Evolutionary conservation across 2,797 vertebrate species (phyloP), one percentile per base, ranked within the genome.

Genomic region (Leontocebus nigricollis): DNA sequence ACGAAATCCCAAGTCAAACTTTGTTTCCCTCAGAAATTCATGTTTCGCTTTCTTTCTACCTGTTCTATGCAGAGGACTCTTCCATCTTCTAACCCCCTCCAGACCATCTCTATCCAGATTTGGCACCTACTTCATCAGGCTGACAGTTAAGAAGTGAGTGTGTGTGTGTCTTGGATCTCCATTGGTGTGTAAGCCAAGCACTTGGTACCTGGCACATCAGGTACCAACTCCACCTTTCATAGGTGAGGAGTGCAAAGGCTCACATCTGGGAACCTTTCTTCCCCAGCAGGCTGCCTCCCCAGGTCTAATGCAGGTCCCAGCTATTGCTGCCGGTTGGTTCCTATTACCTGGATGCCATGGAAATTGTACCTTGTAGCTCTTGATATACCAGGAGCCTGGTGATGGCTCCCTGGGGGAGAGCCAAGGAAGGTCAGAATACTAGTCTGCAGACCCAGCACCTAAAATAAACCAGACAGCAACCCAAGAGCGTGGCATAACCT

Each of bases 381-480:
- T 83, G 88, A 86, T 79, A 92, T 20, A 83, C 46, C 64, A 48
- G 90, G 27, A 83, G 30, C 70, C 82, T 88, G 52, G 48, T 90
- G 79, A 55, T 24, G 85, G 46, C 61, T 96, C n/a, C 61, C 79
- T 87, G 85, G 82, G 88, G 84, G 90, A 72, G 3, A 85, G 87
- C 81, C 96, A 97, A 87, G 90, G 83, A 95, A 89, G 94, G 84
- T 81, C 93, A 94, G 70, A 59, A 55, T 87, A 92, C 84, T 70
- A 95, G 52, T 70, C 94, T 93, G 44, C 82, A 97, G 92, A 96
- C 61, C 70, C 73, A 91, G 93, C 55, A 87, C 82, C 95, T 90
- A 94, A 97, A 97, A 96, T 97, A 96, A 95, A 92, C 75, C 92
- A 92, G 75, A 73, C 57, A 94, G 24, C 93, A n/a, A 76, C 93